Base-by-base conservation (phyloP, 2,113 vertebrate genomes). In the Egretta garzetta region DNA sequence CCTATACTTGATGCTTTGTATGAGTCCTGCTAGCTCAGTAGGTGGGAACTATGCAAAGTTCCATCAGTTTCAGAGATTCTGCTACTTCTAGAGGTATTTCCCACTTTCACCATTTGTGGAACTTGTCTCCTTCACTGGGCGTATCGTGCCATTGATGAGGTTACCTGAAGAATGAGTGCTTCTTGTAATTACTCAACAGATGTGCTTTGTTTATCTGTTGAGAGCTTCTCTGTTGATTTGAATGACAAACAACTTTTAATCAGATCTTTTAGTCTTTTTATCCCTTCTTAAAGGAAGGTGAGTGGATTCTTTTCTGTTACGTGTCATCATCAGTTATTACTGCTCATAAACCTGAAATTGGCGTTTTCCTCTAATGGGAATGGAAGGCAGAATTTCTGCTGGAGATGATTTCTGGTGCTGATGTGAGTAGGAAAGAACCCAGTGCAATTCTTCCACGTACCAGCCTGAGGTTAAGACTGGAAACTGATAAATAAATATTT, bases 401-500 rank as follows among this genome's bases (percentile, higher is more conserved):
- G 47, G 68, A 92, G 55, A n/a, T 86, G n/a, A 35, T 43, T 96
- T 80, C 60, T 95, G 33, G 17, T 89, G 76, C 53, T 85, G 80
- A 73, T 91, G 33, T 37, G 49, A 85, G 32, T 73, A 94, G 73
- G 66, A 91, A 88, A 87, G 77, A 94, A 76, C 60, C 66, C n/a
- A 64, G 9, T 24, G 73, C 73, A 88, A 45, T 41, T 94, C 86
- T 81, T 89, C 47, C 37, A 18, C 30, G 10, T 76, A 66, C 70
- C 56, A 95, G 37, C 53, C 27, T 88, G 89, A 89, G 62, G 41
- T 62, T 94, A 88, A 88, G 96, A 95, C 96, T 97, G 87, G 95
- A 97, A 96, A 91, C 28, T 39, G 67, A 47, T 82, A 72, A 64
- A 72, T 89, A 72, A 68, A 80, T 92, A 50, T 92, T 72, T 91